Evolutionary conservation across 2,113 vertebrate species (phyloP).

Genomic region (Apus apus): DNA sequence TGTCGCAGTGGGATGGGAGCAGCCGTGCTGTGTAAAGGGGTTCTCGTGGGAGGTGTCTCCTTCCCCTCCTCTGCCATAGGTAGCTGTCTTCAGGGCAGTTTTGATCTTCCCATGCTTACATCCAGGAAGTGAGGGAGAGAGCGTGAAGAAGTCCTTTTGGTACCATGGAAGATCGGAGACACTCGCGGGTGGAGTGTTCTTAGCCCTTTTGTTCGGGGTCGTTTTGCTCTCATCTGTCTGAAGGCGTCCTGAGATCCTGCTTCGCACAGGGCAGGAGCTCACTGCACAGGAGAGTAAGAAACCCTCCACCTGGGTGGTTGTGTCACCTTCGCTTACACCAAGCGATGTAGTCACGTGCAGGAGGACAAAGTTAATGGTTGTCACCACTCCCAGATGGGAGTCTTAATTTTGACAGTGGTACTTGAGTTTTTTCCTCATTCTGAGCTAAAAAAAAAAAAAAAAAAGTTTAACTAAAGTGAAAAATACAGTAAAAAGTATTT

Average conservation of each 20-base stretch:
- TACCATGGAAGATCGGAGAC: too few relatives aligned
- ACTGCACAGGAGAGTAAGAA: background rate
- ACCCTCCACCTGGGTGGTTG: background rate
- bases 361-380: background rate
- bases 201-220: fast-evolving
- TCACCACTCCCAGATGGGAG: background rate
- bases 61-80: background rate
- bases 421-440: background rate
- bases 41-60: background rate
- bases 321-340: background rate
- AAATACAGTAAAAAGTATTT: background rate
- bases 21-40: background rate
- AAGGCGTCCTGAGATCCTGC: background rate
- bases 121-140: background rate
- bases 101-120: background rate
- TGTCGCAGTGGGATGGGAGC: background rate
- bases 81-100: fast-evolving
- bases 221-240: too few relatives aligned
- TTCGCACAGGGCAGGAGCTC: background rate
- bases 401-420: background rate
- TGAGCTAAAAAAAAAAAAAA: background rate
- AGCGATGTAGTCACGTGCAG: too few relatives aligned
- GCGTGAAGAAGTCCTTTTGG: background rate
- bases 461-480: background rate
- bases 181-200: background rate